Conservation (phyloP, 2,888 invertebrate genomes). For the Allolobophora icterica region DNA sequence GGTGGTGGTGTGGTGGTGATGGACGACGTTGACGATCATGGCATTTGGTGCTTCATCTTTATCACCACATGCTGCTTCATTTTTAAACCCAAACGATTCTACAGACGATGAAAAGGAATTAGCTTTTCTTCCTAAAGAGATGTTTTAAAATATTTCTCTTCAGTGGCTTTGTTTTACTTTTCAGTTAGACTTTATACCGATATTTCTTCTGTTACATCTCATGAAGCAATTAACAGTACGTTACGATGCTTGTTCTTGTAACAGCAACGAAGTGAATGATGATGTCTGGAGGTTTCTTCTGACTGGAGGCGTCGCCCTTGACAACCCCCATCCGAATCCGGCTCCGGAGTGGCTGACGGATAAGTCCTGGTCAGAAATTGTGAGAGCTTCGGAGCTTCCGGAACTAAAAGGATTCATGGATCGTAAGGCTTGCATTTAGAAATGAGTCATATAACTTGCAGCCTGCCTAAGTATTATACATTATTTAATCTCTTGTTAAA, state of each 20-base stretch:
- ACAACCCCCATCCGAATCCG: constrained; percentile 82
- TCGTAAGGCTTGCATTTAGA: constrained; percentile 54
- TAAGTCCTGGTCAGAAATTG: constrained; percentile 82
- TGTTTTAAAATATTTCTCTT: neutral
- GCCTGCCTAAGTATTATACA: neutral
- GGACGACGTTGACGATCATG: too few species aligned
- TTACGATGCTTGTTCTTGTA: neutral
- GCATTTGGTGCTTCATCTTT: neutral
- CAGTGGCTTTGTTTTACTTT: neutral
- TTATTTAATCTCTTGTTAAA: neutral
- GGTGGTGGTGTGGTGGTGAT: neutral
- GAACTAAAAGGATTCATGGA: constrained; percentile 60
- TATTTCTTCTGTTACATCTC: neutral
- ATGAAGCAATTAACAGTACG: neutral
- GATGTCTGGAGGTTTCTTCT: constrained; percentile 81
- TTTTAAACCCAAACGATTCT: neutral
- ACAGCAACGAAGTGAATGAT: constrained; percentile 71
- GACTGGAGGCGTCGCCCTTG: constrained; percentile 86
- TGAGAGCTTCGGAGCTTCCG: constrained; percentile 62
- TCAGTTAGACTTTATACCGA: neutral
- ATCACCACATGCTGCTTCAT: neutral
- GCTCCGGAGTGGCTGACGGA: constrained; percentile 83
- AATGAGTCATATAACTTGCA: neutral
- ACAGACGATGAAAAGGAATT: neutral
- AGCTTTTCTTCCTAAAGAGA: neutral